Conservation (phyloP, 2,888 invertebrate genomes). For the Dysmachus trigonus region DNA sequence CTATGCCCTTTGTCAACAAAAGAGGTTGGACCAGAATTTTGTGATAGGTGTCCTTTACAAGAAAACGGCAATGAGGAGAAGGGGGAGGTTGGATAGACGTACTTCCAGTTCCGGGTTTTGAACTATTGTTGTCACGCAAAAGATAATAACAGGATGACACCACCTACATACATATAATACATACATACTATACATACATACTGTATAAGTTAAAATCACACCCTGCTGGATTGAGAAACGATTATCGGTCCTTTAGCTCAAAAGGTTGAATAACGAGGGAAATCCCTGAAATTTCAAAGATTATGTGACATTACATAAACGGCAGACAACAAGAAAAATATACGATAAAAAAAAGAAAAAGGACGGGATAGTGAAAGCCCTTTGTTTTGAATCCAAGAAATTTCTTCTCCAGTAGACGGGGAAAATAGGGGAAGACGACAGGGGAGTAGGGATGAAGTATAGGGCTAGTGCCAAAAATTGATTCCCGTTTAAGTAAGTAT, state of each 20-base stretch:
- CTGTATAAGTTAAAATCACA: not conserved
- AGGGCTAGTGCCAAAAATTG: not conserved
- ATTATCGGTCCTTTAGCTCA: not conserved
- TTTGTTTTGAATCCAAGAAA: not conserved
- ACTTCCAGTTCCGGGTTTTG: not conserved
- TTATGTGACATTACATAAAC: not conserved
- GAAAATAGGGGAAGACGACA: not conserved
- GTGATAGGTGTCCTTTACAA: not conserved
- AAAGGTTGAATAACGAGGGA: not conserved
- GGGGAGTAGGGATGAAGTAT: not conserved
- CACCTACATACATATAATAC: too few species aligned
- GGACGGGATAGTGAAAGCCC: not conserved
- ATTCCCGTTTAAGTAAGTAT: not conserved
- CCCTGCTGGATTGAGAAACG: not conserved
- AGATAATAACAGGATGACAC: not conserved
- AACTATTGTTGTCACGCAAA: not conserved
- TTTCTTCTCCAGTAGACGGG: not conserved
- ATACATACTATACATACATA: too few species aligned
- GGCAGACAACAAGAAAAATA: not conserved
- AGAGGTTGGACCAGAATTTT: not conserved
- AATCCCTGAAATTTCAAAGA: not conserved
- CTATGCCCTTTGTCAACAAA: too few species aligned
- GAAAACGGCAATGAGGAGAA: too few species aligned
- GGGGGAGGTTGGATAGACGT: not conserved
- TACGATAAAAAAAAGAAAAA: not conserved